Evolutionary conservation across 1,140 invertebrate genomes (phyloP), one percentile per base, ranked within the genome.

Genomic region (Diprion similis): DNA sequence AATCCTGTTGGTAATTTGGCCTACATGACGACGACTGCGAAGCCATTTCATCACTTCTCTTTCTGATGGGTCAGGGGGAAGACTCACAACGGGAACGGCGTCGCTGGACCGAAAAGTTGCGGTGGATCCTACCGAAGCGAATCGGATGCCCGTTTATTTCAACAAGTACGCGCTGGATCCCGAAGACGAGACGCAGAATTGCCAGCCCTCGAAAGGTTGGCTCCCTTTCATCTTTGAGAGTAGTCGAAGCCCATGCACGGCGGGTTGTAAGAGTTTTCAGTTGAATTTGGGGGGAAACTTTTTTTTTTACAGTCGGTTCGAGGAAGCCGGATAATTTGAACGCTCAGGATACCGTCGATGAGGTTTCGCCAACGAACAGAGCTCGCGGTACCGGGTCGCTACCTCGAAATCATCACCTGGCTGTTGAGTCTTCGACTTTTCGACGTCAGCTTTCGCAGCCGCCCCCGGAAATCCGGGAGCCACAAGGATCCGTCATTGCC

Each of bases 131-230:
- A 78, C 79, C 67, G 84, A 85, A 10, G 80, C 87, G 67, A 88
- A 89, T 47, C 89, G 89, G 71, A 89, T 89, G 6, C 90, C 92
- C 1, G 91, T 94, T n/a, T 86, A 93, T 24, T 93, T 91, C 79
- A 94, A 94, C 78, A 92, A 90, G 78, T 94, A 94, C 80, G 93
- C 92, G 0, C 80, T 93, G 65, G 91, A 92, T 47, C 89, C 90
- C 68, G 85, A 90, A 9, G 91, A 91, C 72, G 74, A 83, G 45
- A 78, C 81, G 46, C 46, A 11, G 13, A 68, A 68, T 11, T 4
- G 18, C 18, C 4, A 68, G 19, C 11, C 66, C 15, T 68, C 66
- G 3, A 68, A 18, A 68, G 66, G 66, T 68, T 13, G n/a, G 51
- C 45, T n/a, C 67, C 67, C 7, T 68, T 68, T 37, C 24, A 6